Evolutionary conservation across 2,797 vertebrate species (phyloP), one percentile per base, ranked within the genome.

Genomic region (Rhyacichthys aspro): DNA sequence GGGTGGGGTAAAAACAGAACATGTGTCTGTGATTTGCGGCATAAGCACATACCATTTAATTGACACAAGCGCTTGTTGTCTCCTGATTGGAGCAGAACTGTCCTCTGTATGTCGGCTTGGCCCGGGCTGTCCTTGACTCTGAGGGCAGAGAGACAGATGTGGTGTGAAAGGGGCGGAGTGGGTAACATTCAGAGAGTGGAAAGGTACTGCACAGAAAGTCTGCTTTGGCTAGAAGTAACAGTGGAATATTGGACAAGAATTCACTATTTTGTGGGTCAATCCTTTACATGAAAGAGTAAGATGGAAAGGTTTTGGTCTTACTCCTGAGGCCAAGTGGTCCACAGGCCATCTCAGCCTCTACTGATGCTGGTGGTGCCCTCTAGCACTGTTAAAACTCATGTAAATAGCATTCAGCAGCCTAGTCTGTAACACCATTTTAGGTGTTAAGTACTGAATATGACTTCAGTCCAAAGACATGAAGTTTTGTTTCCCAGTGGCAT

Each of bases 11-110:
- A 76, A 47, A 50, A 19, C 82, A 52, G 16, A 85, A 88, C 84
- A 90, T 89, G 84, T 90, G 88, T 84, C 79, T 89, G 78, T 84
- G 84, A 91, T 92, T 90, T 90, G 90, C 76, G 81, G 88, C 71
- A 86, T 90, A 89, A 90, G 90, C 90, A 85, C 88, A 91, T 89
- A 89, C 83, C 86, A 86, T 89, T 90, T 90, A 91, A 90, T 91
- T 90, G 88, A 90, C 89, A 89, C 83, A 84, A 80, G 74, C 79
- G 68, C 67, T 63, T 74, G 52, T 65, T 28, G 76, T 70, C 73
- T 86, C 73, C 74, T 70, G 80, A 89, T 86, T 87, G 86, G 86
- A 71, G 79, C 76, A 75, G 71, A 64, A 71, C 55, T 86, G 81
- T 88, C 86, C 72, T 88, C 74, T 80, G 69, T 44, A 59, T 43